These are phyloP conservation scores for Erannis defoliaria DNA, from an alignment of 2,888 invertebrate genomes.

Conservation along the genomic window DNA sequence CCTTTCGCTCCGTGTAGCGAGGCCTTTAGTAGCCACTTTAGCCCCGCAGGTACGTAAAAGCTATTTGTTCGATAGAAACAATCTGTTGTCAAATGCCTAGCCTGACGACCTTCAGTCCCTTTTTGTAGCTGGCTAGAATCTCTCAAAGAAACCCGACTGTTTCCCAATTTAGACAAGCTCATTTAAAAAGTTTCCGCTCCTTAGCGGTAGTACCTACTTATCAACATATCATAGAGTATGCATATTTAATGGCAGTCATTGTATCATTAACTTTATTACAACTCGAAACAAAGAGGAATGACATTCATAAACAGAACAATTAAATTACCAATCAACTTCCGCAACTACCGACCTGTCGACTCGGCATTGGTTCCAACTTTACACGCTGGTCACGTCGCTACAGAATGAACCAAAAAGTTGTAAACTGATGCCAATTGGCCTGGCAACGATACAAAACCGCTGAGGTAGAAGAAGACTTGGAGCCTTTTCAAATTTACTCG, in stretches of 20 bases:
- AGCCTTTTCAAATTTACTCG: background rate
- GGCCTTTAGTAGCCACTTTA: too few species aligned
- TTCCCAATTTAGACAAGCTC: too few species aligned
- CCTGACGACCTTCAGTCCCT: too few species aligned
- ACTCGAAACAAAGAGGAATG: background rate
- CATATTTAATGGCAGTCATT: background rate
- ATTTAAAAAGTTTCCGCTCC: too few species aligned
- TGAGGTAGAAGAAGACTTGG: background rate
- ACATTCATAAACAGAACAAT: conserved; percentile 11
- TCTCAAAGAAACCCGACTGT: too few species aligned
- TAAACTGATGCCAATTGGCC: conserved; percentile 24
- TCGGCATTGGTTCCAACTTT: conserved; percentile 8
- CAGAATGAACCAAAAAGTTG: conserved; percentile 39
- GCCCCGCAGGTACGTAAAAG: too few species aligned
- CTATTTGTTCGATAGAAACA: too few species aligned
- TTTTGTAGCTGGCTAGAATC: too few species aligned
- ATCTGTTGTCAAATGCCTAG: too few species aligned
- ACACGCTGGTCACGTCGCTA: conserved; percentile 30
- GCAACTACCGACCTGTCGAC: background rate
- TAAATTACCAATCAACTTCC: conserved; percentile 20
- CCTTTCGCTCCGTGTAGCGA: too few species aligned
- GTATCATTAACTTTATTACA: background rate
- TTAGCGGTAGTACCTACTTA: too few species aligned
- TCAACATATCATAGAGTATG: background rate
- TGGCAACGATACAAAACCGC: conserved; percentile 15